These are phyloP conservation scores for Penaeus monodon DNA, from an alignment of 2,888 invertebrate species.

Conservation along the genomic window DNA sequence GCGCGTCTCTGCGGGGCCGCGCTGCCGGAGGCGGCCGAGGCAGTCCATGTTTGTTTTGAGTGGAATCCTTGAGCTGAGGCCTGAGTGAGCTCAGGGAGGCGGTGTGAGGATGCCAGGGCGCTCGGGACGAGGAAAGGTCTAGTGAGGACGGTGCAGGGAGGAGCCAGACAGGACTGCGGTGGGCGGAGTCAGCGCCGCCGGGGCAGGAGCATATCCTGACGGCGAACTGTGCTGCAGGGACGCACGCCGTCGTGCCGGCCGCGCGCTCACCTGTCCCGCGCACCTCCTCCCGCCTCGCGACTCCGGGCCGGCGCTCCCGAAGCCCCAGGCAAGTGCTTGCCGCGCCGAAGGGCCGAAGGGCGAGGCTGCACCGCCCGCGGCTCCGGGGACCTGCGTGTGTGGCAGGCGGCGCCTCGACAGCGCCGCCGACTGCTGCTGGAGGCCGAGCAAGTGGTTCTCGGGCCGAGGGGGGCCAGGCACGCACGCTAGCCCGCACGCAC, in stretches of 20 bases:
- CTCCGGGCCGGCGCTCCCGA: background rate
- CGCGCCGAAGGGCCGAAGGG: conserved; percentile 9
- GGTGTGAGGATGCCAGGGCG: conserved; percentile 27
- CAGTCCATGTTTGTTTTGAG: conserved; percentile 29
- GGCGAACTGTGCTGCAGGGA: conserved; percentile 15
- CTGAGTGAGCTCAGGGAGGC: conserved; percentile 25
- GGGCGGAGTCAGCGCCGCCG: background rate
- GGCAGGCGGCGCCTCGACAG: too few species aligned
- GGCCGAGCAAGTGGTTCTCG: too few species aligned
- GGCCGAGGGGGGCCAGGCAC: too few species aligned
- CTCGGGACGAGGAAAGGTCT: conserved; percentile 28
- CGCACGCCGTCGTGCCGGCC: background rate
- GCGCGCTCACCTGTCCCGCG: conserved; percentile 22
- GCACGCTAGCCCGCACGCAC: too few species aligned
- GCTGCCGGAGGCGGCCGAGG: conserved; percentile 25
- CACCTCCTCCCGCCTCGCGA: background rate
- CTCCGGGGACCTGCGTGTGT: too few species aligned
- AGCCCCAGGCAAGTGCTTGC: conserved; percentile 1
- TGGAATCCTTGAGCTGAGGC: conserved; percentile 22
- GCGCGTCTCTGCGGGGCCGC: conserved; percentile 36
- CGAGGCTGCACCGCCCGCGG: background rate
- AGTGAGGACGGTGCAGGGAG: conserved; percentile 18
- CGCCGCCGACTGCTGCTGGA: too few species aligned
- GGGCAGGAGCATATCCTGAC: conserved; percentile 14
- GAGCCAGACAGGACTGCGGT: conserved; percentile 3